A percentile compares a stretch with the other conserved stretches of the same genome.
phyloP scores from a whole-genome alignment of 2,797 vertebrate genomes.

The Xenentodon cancila region DNA sequence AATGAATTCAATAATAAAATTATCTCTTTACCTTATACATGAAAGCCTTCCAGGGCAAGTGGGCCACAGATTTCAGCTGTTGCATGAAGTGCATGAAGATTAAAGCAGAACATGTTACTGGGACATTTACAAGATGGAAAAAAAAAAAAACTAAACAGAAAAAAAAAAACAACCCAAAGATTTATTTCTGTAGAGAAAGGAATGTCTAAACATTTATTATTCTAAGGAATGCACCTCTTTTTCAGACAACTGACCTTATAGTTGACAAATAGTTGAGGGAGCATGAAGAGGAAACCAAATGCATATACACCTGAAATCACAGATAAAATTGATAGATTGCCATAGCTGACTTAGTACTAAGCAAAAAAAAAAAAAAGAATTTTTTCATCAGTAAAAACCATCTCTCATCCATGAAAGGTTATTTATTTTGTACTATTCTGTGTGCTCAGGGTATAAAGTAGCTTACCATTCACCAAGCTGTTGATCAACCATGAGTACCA shows the following conservation, averaged over 20 bases:
- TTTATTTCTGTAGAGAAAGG: not conserved
- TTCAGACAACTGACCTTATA: conserved; percentile 88
- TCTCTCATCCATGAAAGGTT: no score
- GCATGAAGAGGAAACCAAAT: conserved; percentile 98
- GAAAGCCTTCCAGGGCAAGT: conserved; percentile 98
- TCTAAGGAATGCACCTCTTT: no score
- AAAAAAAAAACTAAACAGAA: not conserved
- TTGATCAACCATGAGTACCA: conserved; percentile 99
- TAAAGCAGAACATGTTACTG: conserved; percentile 1
- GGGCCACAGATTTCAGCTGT: conserved; percentile 98
- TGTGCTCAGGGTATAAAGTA: not conserved
- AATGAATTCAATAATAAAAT: no score
- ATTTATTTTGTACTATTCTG: not conserved
- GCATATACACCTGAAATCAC: conserved; percentile 91
- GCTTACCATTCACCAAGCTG: conserved; percentile 96
- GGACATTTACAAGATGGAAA: not conserved
- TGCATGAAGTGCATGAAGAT: conserved; percentile 50
- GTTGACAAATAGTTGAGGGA: conserved; percentile 99
- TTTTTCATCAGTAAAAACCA: no score
- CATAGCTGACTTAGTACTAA: no score
- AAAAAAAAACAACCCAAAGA: not conserved
- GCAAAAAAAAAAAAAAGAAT: no score
- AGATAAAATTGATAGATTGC: no score
- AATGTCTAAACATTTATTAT: no score
- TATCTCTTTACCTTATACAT: conserved; percentile 90